Evolutionary conservation across 2,797 vertebrate species (phyloP), one percentile per base, ranked within the genome.

Genomic region (Mergus octosetaceus): DNA sequence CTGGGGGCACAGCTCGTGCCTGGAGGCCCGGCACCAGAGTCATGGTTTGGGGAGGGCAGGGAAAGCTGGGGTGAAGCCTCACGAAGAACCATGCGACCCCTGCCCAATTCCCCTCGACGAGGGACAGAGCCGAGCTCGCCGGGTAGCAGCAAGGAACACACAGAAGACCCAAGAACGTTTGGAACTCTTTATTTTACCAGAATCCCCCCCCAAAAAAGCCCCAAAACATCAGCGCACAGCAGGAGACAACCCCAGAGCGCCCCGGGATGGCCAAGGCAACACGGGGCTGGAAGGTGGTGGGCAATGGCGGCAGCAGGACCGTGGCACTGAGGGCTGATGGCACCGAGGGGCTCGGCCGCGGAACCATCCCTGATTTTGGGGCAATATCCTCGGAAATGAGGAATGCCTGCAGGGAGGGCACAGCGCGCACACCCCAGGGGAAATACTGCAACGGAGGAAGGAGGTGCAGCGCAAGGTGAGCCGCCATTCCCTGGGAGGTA

Each of bases 41-140:
- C 16, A 22, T 32, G 85, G 20, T 11, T 56, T 60, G 75, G 75
- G 39, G 54, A 61, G 39, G 25, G 36, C 7, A 6, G 21, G 58
- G 10, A 70, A 65, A 80, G 38, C 38, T 54, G 45, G 51, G 45
- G 39, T 24, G 19, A 43, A 41, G 41, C 25, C 24, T 36, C 11
- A 2, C 11, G 3, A 34, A 27, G 39, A 10, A 28, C 17, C 22
- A 30, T 8, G 39, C 7, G 30, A 16, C 13, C 8, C 18, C 30
- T 4, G 14, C 9, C 2, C 1, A 15, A 0, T 1, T 54, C 30
- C 81, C 38, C 6, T 5, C 16, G 15, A 32, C 15, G 28, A 11
- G 24, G 38, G 41, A 38, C 11, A 11, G 45, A 38, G 10, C 43
- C 11, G 6, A 13, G 43, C 43, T 22, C 61, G 6, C 41, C 4